phyloP scores from a whole-genome alignment of 1,140 invertebrate genomes.

The Diachasma alloeum region DNA sequence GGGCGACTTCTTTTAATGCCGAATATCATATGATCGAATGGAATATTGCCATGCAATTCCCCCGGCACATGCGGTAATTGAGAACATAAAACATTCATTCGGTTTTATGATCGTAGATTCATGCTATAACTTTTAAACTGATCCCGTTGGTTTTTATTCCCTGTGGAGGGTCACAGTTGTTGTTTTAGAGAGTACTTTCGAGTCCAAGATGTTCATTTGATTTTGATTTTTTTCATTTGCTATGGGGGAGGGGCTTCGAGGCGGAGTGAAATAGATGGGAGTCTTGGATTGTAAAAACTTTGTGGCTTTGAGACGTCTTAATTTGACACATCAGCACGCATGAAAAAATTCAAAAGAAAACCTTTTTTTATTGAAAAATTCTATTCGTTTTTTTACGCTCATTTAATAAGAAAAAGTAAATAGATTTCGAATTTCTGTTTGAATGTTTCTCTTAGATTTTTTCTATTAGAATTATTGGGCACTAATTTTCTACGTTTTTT shows the following conservation, averaged over 20 bases:
- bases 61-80: background rate
- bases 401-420: too few species aligned
- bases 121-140: conserved; percentile 9
- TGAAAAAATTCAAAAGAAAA: too few species aligned
- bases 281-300: background rate
- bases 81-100: conserved; percentile 40
- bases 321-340: too few species aligned
- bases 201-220: background rate
- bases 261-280: background rate
- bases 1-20: background rate
- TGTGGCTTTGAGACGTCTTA: too few species aligned
- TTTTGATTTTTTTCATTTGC: background rate
- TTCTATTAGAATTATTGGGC: too few species aligned
- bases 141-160: background rate
- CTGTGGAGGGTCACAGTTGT: background rate
- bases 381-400: too few species aligned
- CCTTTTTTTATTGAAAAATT: too few species aligned
- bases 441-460: too few species aligned
- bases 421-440: too few species aligned
- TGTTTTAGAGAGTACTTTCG: background rate
- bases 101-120: conserved; percentile 41
- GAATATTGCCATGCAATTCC: background rate
- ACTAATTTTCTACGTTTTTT: too few species aligned
- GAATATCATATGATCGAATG: conserved; percentile 8
- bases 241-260: too few species aligned